Evolutionary conservation across 2,888 invertebrate genomes (phyloP), one percentile per base, ranked within the genome.

Genomic region (Eristalinus aeneus): DNA sequence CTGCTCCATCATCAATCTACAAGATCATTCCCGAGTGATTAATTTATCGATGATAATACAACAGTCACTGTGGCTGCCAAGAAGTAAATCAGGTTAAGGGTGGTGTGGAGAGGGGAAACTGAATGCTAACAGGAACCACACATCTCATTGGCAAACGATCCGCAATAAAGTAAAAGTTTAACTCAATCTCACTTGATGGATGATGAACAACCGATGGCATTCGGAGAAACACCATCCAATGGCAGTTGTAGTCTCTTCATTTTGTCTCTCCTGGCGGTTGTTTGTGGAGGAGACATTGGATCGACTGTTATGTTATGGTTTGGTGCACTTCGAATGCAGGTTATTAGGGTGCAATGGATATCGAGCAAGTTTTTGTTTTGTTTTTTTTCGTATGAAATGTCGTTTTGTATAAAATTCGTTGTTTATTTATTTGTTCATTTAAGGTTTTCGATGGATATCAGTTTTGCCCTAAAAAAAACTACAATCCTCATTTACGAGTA

Each of bases 61-160:
- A 23, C 16, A 53, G 65, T 72, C 12, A 34, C 67, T 12, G 46
- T 54, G 69, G 8, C 46, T 31, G 32, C 31, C 16, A 11, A 67
- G 65, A 71, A 78, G 64, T 71, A 78, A 78, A 78, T 78, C 78
- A 78, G 72, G 78, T 78, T 78, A 78, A 78, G 72, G 78, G 72
- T 56, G 56, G 56, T 23, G 64, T 31, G 8, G 58, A 22, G 65
- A 53, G 65, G 77, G 23, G 39, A 20, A 16, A 32, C 6, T n/a
- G 61, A 61, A 61, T 46, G 46, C 46, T 16, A 46, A 23, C 56
- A 56, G 61, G 27, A 27, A 16, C 10, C 32, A 32, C 31, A 63
- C 10, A 78, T 65, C 78, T 56, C 53, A 78, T 58, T 34, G 72
- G 20, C 46, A 71, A 77, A 65, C 72, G 72, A 64, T 78, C 65